Evolutionary conservation across 2,797 vertebrate genomes (phyloP), one percentile per base, ranked within the genome.

Genomic region (Micromesistius poutassou): DNA sequence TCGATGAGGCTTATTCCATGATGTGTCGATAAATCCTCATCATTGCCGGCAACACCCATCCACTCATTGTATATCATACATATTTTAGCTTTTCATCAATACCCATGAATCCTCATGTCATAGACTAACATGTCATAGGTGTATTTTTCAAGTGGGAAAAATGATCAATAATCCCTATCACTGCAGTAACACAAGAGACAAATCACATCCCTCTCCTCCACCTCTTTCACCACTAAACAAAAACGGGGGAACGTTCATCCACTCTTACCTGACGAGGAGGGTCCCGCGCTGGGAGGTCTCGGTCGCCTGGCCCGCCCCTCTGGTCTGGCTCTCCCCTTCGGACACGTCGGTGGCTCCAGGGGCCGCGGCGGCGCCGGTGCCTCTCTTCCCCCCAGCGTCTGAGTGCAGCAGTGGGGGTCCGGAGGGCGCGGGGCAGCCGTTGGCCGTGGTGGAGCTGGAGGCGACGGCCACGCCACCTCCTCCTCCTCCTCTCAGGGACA

Each of bases 261-360:
- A 13, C 73, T 88, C 76, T 93, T 93, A 95, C 95, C 93, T 96
- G 88, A 91, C 90, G 25, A 94, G 90, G 70, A 94, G 73, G 0
- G 93, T 94, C 89, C 94, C 94, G 78, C 90, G 94, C 86, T 94
- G 90, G 0, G 89, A 92, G 75, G 72, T 83, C 85, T 94, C 92
- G 2, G 92, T 89, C 0, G 92, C 86, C 86, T 94, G 91, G 30
- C 87, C 86, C 31, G 88, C 83, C 2, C 70, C 30, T 1, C 82
- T 81, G 1, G 74, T 80, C 70, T 83, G 86, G 30, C 76, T 80
- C 78, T 85, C 77, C 62, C 87, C 88, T 28, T 83, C 42, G 38
- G 0, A 73, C 36, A 28, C 80, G 30, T 12, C 1, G 4, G 28
- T 25, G 5, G 38, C 28, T 70, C 33, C 72, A 5, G 25, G 30